Base-by-base conservation (phyloP, 2,797 vertebrate genomes). In the Columba guinea region DNA sequence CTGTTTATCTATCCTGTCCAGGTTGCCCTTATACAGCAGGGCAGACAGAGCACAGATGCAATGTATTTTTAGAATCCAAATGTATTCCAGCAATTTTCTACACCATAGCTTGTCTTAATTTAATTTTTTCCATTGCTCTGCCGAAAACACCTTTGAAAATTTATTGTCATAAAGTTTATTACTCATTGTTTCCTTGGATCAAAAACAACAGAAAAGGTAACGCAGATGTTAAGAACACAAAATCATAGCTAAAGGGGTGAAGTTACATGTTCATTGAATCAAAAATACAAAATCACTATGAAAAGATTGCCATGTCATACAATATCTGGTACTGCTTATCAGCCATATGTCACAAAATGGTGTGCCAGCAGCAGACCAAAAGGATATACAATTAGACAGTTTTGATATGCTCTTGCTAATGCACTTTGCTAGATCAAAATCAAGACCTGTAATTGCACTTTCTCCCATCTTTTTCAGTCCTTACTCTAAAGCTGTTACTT, bases 1-100 rank as follows among this genome's bases (percentile, higher is more conserved):
- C 41, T 71, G 63, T 76, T 97, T 88, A 93, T 94, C 84, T 90
- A 24, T 37, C 44, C 74, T 67, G 59, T 34, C 84, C 91, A 96
- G 69, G 48, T 11, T 78, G 79, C 39, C 52, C 76, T 95, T 81
- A 59, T n/a, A 69, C 3, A 21, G n/a, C 59, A 90, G 44, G 44
- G 26, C n/a, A 86, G 39, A 48, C 51, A 86, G 74, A 91, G 48
- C 35, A 85, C 24, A 73, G 56, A 67, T 28, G 32, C 13, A 73
- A 82, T 5, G 1, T 64, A 83, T 90, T 96, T 88, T 88, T 67
- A 74, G 83, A 93, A 89, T 26, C 4, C 28, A 84, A 84, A 91
- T 10, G 3, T 35, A 91, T 64, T 53, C 74, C 49, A 76, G 21
- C 28, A 69, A 28, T 91, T 87, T 85, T 64, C 70, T 83, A 59